phyloP scores from a whole-genome alignment of 1,140 invertebrate genomes.

The Ylistrum balloti region DNA sequence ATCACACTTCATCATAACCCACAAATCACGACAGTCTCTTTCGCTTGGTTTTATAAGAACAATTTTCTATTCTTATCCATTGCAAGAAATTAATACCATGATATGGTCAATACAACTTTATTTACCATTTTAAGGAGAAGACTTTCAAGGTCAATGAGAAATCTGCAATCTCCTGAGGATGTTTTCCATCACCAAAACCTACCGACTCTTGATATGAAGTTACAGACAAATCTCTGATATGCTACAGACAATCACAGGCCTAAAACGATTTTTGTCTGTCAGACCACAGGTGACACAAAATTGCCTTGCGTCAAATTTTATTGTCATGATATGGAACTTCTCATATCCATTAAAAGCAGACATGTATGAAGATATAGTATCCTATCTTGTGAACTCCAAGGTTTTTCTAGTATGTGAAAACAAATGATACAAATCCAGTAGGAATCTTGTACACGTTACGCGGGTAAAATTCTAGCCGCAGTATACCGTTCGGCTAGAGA shows the following conservation, averaged over 20 bases:
- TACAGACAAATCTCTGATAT: slow-evolving; percentile 6
- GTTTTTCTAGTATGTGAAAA: too few relatives aligned
- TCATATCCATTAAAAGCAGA: too few relatives aligned
- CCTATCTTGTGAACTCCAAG: not conserved
- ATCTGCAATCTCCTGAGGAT: not conserved
- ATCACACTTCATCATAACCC: not conserved
- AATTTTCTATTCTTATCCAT: not conserved
- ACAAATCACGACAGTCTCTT: not conserved
- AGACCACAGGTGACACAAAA: not conserved
- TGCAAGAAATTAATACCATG: not conserved
- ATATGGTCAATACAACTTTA: not conserved
- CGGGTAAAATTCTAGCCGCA: too few relatives aligned
- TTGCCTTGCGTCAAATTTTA: not conserved
- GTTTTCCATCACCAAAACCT: not conserved
- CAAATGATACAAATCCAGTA: too few relatives aligned
- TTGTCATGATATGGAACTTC: too few relatives aligned
- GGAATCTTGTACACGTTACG: too few relatives aligned
- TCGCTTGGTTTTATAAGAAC: not conserved
- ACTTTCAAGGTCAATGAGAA: not conserved
- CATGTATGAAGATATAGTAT: not conserved
- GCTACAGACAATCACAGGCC: not conserved
- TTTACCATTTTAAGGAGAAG: not conserved
- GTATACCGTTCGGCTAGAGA: too few relatives aligned
- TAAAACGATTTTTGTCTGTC: not conserved
- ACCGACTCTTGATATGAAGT: not conserved